phyloP scores from a whole-genome alignment of 2,797 vertebrate species.

The Hydrophis major region DNA sequence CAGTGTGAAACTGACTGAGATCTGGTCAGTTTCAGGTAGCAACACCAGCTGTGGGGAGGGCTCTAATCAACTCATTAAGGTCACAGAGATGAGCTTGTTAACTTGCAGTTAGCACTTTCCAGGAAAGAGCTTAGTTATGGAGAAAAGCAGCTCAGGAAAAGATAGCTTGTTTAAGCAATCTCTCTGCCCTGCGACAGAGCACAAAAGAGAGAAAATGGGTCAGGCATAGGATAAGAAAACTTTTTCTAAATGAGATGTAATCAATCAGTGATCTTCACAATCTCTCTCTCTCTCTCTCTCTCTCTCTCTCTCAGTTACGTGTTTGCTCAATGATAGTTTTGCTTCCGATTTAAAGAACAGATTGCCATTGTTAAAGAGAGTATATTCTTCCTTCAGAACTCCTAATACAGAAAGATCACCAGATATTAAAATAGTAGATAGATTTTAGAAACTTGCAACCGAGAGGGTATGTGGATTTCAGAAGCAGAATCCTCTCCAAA shows the following conservation, averaged over 20 bases:
- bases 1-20: background rate
- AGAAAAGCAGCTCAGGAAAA: background rate
- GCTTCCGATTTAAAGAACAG: background rate
- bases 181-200: background rate
- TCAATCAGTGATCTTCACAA: background rate
- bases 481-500: background rate
- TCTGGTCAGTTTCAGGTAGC: background rate
- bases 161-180: background rate
- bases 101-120: background rate
- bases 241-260: background rate
- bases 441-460: background rate
- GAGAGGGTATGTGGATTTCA: background rate
- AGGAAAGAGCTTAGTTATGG: background rate
- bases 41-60: background rate
- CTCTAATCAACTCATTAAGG: background rate
- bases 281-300: background rate
- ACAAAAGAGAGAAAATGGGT: background rate
- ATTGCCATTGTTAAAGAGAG: background rate
- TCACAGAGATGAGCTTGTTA: background rate
- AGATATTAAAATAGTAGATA: background rate
- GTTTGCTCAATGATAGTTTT: background rate
- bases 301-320: background rate
- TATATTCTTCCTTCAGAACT: background rate
- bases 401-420: background rate
- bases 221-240: background rate